A percentile compares a stretch with the other conserved stretches of the same genome.
phyloP scores from a whole-genome alignment of 1,140 invertebrate species.

The Drosophila sturtevanti region DNA sequence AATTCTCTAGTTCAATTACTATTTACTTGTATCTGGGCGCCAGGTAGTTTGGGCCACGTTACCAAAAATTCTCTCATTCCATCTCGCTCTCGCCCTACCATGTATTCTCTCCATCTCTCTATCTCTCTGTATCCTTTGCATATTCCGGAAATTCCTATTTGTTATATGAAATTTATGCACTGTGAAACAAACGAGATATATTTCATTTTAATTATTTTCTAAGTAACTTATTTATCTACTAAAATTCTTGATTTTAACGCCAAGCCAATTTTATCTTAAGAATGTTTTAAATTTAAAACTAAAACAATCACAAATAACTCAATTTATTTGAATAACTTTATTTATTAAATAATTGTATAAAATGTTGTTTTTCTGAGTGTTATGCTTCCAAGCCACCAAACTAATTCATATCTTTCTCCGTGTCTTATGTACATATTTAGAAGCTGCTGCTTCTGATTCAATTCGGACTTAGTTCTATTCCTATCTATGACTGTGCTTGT shows the following conservation, averaged over 20 bases:
- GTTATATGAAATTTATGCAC: not conserved
- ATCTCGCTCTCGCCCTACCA: not conserved
- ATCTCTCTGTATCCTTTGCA: not conserved
- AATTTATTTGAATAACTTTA: no score
- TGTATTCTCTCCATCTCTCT: not conserved
- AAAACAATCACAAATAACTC: no score
- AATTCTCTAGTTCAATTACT: constrained; percentile 7
- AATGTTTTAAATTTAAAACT: no score
- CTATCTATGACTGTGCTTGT: no score
- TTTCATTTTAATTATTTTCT: no score
- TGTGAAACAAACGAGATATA: not conserved
- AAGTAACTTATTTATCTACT: no score
- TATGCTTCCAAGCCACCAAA: not conserved
- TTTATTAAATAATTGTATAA: no score
- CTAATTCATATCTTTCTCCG: not conserved
- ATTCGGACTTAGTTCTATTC: not conserved
- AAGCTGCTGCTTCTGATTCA: not conserved
- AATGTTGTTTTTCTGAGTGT: not conserved
- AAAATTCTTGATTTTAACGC: no score
- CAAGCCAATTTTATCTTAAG: no score
- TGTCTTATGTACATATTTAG: not conserved
- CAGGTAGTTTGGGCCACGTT: constrained; percentile 4
- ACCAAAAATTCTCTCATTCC: constrained; percentile 1
- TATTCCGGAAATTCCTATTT: not conserved
- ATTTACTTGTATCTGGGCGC: constrained; percentile 7